Percentiles rank a stretch among this genome's conserved stretches.
Conservation (phyloP, 2,797 vertebrate genomes). For the Manis pentadactyla region DNA sequence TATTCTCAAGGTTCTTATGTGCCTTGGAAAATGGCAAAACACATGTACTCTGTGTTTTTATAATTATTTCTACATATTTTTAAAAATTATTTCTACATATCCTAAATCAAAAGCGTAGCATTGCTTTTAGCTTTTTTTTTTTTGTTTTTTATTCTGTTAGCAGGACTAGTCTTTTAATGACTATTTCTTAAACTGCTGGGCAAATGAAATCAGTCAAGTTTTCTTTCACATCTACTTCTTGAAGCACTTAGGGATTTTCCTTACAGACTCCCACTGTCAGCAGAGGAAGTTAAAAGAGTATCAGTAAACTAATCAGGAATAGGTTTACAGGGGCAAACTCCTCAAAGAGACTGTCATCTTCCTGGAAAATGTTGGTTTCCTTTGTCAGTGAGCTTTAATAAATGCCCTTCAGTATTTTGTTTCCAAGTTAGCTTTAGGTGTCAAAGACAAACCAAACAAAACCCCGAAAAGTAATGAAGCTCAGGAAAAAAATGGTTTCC, state of each 20-base stretch:
- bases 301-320: neutral
- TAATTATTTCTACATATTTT: neutral
- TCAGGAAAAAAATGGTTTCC: conserved; percentile 4
- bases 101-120: neutral
- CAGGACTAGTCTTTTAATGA: neutral
- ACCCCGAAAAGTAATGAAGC: neutral
- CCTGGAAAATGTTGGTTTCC: neutral
- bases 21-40: neutral
- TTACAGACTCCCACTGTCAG: neutral
- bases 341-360: neutral
- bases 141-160: neutral
- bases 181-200: neutral
- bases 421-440: neutral
- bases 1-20: neutral
- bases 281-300: neutral
- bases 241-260: conserved; percentile 11
- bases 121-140: neutral
- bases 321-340: neutral
- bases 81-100: neutral
- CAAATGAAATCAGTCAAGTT: neutral
- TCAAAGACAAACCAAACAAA: neutral
- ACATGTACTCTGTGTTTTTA: neutral
- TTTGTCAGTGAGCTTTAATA: conserved; percentile 39
- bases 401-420: conserved; percentile 6
- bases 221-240: conserved; percentile 41